A percentile compares a stretch with the other conserved stretches of the same genome.
Evolutionary conservation across 1,140 invertebrate species (phyloP).

Genomic region (Akabosia matsudoensis): DNA sequence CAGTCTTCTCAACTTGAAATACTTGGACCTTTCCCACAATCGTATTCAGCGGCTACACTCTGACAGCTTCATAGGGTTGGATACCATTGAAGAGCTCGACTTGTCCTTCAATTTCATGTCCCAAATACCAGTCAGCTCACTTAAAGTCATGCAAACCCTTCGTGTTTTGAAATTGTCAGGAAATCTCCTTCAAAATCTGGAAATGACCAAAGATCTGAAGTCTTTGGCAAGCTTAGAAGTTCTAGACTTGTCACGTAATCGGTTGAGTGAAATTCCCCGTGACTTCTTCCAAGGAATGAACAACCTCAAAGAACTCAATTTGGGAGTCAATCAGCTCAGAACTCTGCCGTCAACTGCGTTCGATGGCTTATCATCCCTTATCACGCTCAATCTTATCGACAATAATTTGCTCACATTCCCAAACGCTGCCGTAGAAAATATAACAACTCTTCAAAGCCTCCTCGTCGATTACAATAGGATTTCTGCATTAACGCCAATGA

Average conservation of each 20-base stretch:
- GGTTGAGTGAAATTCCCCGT: conserved; percentile 71
- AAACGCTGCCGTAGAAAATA: conserved; percentile 67
- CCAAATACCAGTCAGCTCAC: conserved; percentile 71
- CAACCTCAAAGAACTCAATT: conserved; percentile 68
- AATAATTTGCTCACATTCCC: conserved; percentile 83
- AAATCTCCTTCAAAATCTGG: conserved; percentile 75
- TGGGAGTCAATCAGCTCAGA: conserved; percentile 78
- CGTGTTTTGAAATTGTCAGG: conserved; percentile 74
- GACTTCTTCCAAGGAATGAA: conserved; percentile 72
- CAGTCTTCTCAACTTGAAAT: conserved; percentile 63
- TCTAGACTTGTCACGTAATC: conserved; percentile 78
- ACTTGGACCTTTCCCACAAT: conserved; percentile 71
- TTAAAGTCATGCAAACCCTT: conserved; percentile 65
- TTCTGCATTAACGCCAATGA: conserved; percentile 66
- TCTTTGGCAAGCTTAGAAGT: conserved; percentile 65
- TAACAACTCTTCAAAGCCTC: conserved; percentile 69
- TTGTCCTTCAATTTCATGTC: conserved; percentile 79
- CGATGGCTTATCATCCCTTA: conserved; percentile 71
- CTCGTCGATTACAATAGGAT: conserved; percentile 83
- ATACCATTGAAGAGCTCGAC: conserved; percentile 69
- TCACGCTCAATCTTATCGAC: conserved; percentile 76
- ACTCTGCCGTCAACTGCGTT: conserved; percentile 82
- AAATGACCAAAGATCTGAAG: conserved; percentile 61
- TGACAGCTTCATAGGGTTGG: conserved; percentile 61
- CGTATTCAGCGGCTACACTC: conserved; percentile 72